phyloP scores from a whole-genome alignment of 2,888 invertebrate genomes.

The Rhabditoides inermis region DNA sequence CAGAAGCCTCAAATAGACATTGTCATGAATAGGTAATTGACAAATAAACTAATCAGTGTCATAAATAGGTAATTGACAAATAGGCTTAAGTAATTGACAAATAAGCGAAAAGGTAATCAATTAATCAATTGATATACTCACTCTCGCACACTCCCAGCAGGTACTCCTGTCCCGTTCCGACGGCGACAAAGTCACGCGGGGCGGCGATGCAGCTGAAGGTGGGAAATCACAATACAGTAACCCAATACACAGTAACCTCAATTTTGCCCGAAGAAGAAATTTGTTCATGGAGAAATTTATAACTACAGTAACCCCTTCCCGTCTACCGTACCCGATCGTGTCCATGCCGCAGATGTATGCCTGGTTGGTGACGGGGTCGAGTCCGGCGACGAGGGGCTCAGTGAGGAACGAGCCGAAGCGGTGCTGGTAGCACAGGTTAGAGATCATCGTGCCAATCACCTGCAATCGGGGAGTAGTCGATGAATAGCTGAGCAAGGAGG shows the following conservation, averaged over 20 bases:
- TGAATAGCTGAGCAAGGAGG: too few species aligned
- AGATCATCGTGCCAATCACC: constrained; percentile 82
- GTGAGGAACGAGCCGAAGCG: constrained; percentile 94
- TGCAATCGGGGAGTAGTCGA: too few species aligned
- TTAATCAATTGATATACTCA: constrained; percentile 69
- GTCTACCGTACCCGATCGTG: constrained; percentile 88
- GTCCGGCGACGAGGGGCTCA: constrained; percentile 87
- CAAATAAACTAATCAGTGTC: not conserved
- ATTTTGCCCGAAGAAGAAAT: too few species aligned
- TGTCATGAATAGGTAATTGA: not conserved
- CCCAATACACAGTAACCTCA: too few species aligned
- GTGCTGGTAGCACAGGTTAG: constrained; percentile 86
- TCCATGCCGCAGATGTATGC: constrained; percentile 70
- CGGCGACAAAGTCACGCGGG: constrained; percentile 89
- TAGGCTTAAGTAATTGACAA: not conserved
- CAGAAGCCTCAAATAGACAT: constrained; percentile 40
- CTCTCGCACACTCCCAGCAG: constrained; percentile 78
- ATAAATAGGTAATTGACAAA: not conserved
- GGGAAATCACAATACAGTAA: not conserved
- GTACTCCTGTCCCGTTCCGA: constrained; percentile 73
- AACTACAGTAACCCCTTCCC: constrained; percentile 10
- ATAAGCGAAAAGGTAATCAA: constrained; percentile 51
- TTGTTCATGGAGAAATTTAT: too few species aligned
- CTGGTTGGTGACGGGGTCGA: constrained; percentile 73
- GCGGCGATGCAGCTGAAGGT: constrained; percentile 22